Conservation (phyloP, 2,113 vertebrate species). For the Xenus cinereus region DNA sequence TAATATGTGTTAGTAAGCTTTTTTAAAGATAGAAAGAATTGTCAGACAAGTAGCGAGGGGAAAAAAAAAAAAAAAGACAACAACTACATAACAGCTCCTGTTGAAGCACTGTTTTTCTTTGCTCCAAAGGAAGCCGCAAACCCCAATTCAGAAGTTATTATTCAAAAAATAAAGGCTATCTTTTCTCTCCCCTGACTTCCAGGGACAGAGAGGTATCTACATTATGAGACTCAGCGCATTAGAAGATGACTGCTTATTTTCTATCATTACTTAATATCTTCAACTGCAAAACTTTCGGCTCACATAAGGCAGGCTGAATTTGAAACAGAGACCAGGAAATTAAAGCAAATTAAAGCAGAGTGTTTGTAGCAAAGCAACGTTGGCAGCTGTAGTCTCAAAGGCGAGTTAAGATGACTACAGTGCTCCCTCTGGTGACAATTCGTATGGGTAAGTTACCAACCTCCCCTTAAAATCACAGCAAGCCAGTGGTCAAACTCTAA, state of each 20-base stretch:
- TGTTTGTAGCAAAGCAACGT: accelerated
- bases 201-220: background rate
- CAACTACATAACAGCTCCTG: background rate
- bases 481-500: accelerated
- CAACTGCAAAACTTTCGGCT: background rate
- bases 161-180: background rate
- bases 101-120: background rate
- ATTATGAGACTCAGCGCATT: background rate
- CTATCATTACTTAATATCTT: background rate
- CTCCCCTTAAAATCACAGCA: accelerated
- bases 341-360: background rate
- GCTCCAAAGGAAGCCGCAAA: background rate
- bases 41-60: background rate
- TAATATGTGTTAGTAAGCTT: background rate
- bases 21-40: background rate
- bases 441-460: accelerated
- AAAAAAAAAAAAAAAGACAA: background rate
- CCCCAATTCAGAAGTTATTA: background rate
- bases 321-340: background rate
- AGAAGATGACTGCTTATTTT: background rate
- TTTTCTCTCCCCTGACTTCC: background rate
- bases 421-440: conserved; percentile 60
- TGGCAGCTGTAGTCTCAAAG: background rate
- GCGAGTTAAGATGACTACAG: background rate
- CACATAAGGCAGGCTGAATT: background rate